Conservation (phyloP, 37 sponge, comb jelly and placozoan species). For the Oopsacas minuta region DNA sequence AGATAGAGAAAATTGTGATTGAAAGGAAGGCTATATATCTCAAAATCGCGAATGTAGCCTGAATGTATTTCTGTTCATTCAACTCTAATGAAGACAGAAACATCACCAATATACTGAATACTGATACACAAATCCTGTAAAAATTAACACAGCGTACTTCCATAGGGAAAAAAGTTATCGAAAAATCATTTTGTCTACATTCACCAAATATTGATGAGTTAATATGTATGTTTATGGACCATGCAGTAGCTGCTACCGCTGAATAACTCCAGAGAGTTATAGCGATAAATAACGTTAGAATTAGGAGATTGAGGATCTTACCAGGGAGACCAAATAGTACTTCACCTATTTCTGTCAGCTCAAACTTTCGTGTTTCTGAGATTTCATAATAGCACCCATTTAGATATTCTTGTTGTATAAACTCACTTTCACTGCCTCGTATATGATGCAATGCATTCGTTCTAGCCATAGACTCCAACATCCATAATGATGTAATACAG, state of each 20-base stretch:
- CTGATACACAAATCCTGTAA: conserved; percentile 50
- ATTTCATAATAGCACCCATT: not conserved
- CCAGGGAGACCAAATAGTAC: conserved; percentile 39
- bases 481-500: not conserved
- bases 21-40: conserved; percentile 45
- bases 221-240: conserved; percentile 68
- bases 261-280: conserved; percentile 38
- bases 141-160: conserved; percentile 30
- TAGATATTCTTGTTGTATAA: not conserved
- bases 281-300: conserved; percentile 41
- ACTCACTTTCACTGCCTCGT: not conserved
- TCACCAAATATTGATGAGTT: conserved; percentile 27
- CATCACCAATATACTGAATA: conserved; percentile 53
- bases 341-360: conserved; percentile 47
- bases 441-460: not conserved
- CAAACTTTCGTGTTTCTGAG: conserved; percentile 43
- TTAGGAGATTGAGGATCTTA: conserved; percentile 38
- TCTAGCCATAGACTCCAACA: not conserved
- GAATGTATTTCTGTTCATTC: conserved; percentile 67
- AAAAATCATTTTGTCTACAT: conserved; percentile 43
- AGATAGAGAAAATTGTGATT: conserved; percentile 42
- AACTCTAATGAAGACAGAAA: conserved; percentile 44
- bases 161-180: conserved; percentile 22
- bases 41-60: conserved; percentile 46
- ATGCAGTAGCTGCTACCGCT: conserved; percentile 73